Evolutionary conservation across 2,888 invertebrate genomes (phyloP).

Genomic region (Deroplatys truncata): DNA sequence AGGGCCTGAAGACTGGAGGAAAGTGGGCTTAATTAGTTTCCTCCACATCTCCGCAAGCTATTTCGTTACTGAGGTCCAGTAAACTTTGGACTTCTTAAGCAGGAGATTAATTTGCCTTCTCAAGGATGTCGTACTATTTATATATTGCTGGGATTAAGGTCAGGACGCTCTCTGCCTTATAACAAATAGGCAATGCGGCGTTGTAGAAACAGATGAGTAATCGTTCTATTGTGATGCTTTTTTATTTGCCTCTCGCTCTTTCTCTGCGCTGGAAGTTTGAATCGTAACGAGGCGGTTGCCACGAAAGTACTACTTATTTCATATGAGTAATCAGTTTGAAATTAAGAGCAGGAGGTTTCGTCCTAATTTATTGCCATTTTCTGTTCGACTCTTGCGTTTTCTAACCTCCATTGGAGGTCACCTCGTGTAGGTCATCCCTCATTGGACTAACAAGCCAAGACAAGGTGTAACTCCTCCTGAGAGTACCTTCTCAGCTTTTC

Average conservation of each 20-base stretch:
- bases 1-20: background rate
- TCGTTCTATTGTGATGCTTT: background rate
- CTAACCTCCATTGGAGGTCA: background rate
- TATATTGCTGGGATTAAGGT: background rate
- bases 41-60: background rate
- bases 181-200: background rate
- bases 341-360: background rate
- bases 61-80: background rate
- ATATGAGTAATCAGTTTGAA: background rate
- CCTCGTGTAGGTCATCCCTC: background rate
- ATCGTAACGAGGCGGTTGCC: background rate
- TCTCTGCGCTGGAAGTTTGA: background rate
- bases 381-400: background rate
- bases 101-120: background rate
- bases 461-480: background rate
- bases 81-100: background rate
- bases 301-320: background rate
- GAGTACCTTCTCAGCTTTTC: background rate
- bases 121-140: background rate
- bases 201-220: background rate
- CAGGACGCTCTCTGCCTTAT: background rate
- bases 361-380: background rate
- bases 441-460: background rate
- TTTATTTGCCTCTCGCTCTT: background rate
- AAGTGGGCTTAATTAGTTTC: background rate